phyloP scores from a whole-genome alignment of 1,140 invertebrate genomes.

The Brachystomella parvula region DNA sequence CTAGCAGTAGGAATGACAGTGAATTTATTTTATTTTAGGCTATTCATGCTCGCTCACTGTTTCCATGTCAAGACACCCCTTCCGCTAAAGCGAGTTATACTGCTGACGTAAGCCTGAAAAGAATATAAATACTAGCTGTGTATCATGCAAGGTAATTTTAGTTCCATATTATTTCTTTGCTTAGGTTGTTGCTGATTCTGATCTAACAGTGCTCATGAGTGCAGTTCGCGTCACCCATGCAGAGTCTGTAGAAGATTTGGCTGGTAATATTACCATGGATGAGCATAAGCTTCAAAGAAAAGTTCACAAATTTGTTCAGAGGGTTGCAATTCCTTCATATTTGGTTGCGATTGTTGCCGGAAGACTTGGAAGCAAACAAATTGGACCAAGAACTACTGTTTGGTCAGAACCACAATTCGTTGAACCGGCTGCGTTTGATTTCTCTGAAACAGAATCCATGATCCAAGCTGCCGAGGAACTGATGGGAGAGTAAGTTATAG shows the following conservation, averaged over 20 bases:
- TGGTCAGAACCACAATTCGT: constrained; percentile 84
- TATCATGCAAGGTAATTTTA: neutral
- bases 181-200: constrained; percentile 63
- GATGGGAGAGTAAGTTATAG: constrained; percentile 39
- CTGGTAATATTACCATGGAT: neutral
- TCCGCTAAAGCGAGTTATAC: constrained; percentile 79
- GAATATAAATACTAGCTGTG: constrained; percentile 2
- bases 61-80: constrained; percentile 92
- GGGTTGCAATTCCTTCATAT: constrained; percentile 65
- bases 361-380: constrained; percentile 60
- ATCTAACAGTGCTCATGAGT: constrained; percentile 81
- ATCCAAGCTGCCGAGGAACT: constrained; percentile 66
- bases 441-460: constrained; percentile 78
- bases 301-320: constrained; percentile 62
- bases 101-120: constrained; percentile 56
- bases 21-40: constrained; percentile 50
- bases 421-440: constrained; percentile 76
- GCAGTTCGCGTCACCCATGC: constrained; percentile 52
- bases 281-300: constrained; percentile 32
- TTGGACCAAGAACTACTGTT: constrained; percentile 72
- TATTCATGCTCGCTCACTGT: constrained; percentile 75
- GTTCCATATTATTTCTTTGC: too few relatives aligned
- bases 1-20: neutral
- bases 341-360: constrained; percentile 81
- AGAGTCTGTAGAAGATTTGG: neutral